A percentile compares a stretch with the other conserved stretches of the same genome.
These are phyloP conservation scores for Hemistola chrysoprasaria DNA, from an alignment of 2,888 invertebrate species.

Conservation along the genomic window DNA sequence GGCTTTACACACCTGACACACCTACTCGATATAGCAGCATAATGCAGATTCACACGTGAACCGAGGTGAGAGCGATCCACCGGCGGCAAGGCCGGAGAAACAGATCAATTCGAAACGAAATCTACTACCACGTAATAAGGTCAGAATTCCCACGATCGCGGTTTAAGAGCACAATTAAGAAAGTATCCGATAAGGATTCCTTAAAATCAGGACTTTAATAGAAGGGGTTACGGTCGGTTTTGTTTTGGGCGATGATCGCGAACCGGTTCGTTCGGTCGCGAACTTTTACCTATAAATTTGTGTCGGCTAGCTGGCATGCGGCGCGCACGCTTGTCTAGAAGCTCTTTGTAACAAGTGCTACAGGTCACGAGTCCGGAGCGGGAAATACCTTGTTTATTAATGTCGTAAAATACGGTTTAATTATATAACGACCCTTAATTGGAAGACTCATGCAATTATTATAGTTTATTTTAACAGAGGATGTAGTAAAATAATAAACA, in stretches of 20 bases:
- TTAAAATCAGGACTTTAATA: slow-evolving; percentile 54
- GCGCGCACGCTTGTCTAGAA: slow-evolving; percentile 64
- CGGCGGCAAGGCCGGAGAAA: slow-evolving; percentile 76
- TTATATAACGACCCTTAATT: slow-evolving; percentile 17
- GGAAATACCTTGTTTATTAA: slow-evolving; percentile 19
- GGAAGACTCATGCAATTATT: slow-evolving; percentile 11
- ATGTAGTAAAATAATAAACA: slow-evolving; percentile 1
- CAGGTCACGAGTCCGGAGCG: slow-evolving; percentile 44
- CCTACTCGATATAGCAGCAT: slow-evolving; percentile 69
- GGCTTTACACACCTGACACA: slow-evolving; percentile 58
- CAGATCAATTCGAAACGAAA: slow-evolving; percentile 58
- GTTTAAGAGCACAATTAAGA: slow-evolving; percentile 74
- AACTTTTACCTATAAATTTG: slow-evolving; percentile 83
- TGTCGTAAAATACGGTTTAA: slow-evolving; percentile 22
- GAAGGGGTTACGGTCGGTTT: slow-evolving; percentile 50
- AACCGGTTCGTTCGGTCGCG: slow-evolving; percentile 78
- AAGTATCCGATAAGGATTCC: slow-evolving; percentile 73
- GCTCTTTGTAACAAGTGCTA: slow-evolving; percentile 49
- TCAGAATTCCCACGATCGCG: slow-evolving; percentile 61
- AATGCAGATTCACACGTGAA: slow-evolving; percentile 79
- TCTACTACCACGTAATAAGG: slow-evolving; percentile 61
- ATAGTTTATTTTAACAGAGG: slow-evolving; percentile 8
- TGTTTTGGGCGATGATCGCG: slow-evolving; percentile 38
- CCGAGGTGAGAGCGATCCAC: slow-evolving; percentile 79
- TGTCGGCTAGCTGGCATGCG: slow-evolving; percentile 71